Evolutionary conservation across 2,888 invertebrate genomes (phyloP), one percentile per base, ranked within the genome.

Genomic region (Andrena praecox): DNA sequence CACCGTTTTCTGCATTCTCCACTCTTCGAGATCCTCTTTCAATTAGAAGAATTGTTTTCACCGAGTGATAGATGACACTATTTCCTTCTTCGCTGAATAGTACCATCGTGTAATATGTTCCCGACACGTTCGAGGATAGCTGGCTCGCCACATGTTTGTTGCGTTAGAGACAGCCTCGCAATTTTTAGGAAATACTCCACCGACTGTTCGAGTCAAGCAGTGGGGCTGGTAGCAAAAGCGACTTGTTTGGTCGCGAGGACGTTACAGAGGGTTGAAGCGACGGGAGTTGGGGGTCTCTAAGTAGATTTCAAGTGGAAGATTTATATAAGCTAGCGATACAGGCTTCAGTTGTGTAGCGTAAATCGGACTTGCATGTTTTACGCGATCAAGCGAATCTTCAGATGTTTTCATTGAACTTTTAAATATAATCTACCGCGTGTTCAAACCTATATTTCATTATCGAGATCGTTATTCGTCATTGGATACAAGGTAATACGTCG

Each of bases 241-340:
- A 84, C 87, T 90, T 85, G 90, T 88, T 87, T 87, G 86, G 80
- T 33, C 73, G 72, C 31, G 79, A 86, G 82, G 79, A 87, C 86
- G 82, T 87, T 84, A 68, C 80, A 60, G 84, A 85, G 90, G 91
- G 86, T 87, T 80, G 85, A 87, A 84, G 72, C 78, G 62, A 52
- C 71, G 56, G 82, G 77, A 87, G 87, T 86, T 86, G 82, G 85
- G 83, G 80, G 76, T 72, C 83, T 88, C 88, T 89, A 89, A 91
- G 89, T 92, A 90, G 89, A 90, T 91, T 91, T 87, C 89, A 82
- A 90, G 89, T 89, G 89, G 89, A 87, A 91, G 91, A 91, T 91
- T 91, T 90, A 89, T 89, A 89, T 80, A 84, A 85, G 83, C 84
- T 81, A 83, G 68, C 87, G 88, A 89, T 89, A 91, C 88, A 90